Percentiles rank a stretch among this genome's conserved stretches.
phyloP scores from a whole-genome alignment of 2,113 vertebrate genomes.

The Myotis lucifugus region DNA sequence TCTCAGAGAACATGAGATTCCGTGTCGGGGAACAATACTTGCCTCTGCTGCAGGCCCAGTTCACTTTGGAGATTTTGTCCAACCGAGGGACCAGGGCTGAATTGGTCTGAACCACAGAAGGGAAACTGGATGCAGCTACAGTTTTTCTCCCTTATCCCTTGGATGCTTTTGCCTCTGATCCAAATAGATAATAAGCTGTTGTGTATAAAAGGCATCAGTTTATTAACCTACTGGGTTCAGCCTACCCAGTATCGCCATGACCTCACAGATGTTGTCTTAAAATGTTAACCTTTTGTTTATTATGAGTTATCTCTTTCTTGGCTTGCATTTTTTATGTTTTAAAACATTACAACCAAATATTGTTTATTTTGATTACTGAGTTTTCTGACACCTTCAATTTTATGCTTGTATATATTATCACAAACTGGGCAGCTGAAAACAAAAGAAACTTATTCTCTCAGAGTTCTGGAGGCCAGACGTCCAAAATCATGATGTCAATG shows the following conservation, averaged over 20 bases:
- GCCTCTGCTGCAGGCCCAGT: not conserved
- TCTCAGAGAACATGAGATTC: not conserved
- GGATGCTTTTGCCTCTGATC: not conserved
- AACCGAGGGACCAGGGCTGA: not conserved
- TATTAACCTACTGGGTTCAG: not conserved
- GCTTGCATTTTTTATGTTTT: not conserved
- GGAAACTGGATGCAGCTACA: not conserved
- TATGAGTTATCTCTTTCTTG: not conserved
- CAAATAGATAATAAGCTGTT: not conserved
- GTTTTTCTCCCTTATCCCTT: not conserved
- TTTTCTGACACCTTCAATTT: not conserved
- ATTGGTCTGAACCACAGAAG: not conserved
- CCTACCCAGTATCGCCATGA: not conserved
- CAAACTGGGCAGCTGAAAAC: not conserved
- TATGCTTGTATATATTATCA: not conserved
- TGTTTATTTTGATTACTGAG: not conserved
- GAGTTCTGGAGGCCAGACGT: not conserved
- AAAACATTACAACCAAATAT: not conserved
- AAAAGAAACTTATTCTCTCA: not conserved
- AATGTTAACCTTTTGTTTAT: not conserved
- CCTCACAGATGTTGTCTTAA: not conserved
- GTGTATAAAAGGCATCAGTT: not conserved
- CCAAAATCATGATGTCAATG: not conserved
- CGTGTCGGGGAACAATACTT: not conserved
- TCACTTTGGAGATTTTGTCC: not conserved